Base-by-base conservation (phyloP, 2,888 invertebrate species). In the Drosophila siamana region DNA sequence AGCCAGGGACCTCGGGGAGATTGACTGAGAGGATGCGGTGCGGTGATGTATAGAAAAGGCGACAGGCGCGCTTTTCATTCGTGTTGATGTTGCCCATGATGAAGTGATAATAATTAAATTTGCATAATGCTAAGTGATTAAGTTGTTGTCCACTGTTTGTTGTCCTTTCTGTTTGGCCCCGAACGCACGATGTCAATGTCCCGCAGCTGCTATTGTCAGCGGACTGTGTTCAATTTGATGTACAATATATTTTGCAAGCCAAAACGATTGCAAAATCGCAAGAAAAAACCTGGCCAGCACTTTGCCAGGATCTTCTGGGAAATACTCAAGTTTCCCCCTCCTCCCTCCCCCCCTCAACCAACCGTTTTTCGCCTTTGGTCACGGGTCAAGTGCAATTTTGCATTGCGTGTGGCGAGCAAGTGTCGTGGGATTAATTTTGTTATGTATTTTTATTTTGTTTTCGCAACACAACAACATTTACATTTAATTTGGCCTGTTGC, bases 31-130 rank as follows among this genome's bases (percentile, higher is more conserved):
- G 48, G 11, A 24, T 16, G 36, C 33, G 33, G 22, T n/a, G n/a
- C 30, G 24, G 24, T 36, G 13, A 15, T n/a, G n/a, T n/a, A n/a
- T n/a, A 24, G 48, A 13, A 41, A 26, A 41, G 26, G 51, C 50
- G 33, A 60, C 50, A 47, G 59, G n/a, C 55, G n/a, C n/a, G 57
- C 57, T 63, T 67, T 70, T 74, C 70, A 69, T 63, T 73, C 65
- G 71, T 74, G 68, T 63, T 67, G 76, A 80, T 65, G 69, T 70
- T 68, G 72, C 67, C 70, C 80, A 88, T 75, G 83, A 88, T 86
- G 88, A 85, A 88, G 86, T 86, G 88, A 86, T 88, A 86, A 88
- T 88, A 85, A 86, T 86, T 86, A 86, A 88, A 88, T 86, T 86
- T 86, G 88, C 85, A 88, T 86, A 86, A 86, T 88, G 83, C 75